Conservation (phyloP, 2,888 invertebrate species). For the Neocrepidodera transversa region DNA sequence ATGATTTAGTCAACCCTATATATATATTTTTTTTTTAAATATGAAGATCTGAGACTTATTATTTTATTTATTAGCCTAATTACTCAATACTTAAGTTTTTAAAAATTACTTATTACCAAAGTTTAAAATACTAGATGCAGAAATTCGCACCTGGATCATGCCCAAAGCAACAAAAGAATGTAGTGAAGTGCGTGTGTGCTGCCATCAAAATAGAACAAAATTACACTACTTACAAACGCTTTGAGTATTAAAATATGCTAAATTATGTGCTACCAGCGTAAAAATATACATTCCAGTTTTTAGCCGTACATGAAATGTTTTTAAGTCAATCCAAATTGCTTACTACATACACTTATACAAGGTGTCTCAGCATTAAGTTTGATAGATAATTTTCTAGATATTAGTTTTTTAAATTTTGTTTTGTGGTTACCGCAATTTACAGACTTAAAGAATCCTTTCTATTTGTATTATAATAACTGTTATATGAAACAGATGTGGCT, state of each 20-base stretch:
- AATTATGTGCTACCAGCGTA: slow-evolving; percentile 16
- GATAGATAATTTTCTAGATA: too few relatives aligned
- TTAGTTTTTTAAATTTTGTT: too few relatives aligned
- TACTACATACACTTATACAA: slow-evolving; percentile 8
- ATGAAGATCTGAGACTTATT: too few relatives aligned
- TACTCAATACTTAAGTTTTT: too few relatives aligned
- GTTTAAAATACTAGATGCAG: neutral
- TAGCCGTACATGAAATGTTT: slow-evolving; percentile 12
- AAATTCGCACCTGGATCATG: slow-evolving; percentile 5
- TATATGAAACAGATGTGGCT: neutral
- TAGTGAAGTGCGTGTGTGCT: slow-evolving; percentile 9
- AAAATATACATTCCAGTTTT: slow-evolving; percentile 10
- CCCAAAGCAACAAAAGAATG: slow-evolving; percentile 1
- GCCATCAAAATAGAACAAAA: slow-evolving; percentile 19
- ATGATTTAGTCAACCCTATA: too few relatives aligned
- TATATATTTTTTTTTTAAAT: too few relatives aligned
- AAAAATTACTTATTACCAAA: too few relatives aligned
- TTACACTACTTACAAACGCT: slow-evolving; percentile 16
- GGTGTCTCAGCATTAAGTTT: too few relatives aligned
- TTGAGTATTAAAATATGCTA: slow-evolving; percentile 16
- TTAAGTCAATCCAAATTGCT: slow-evolving; percentile 10
- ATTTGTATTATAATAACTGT: too few relatives aligned
- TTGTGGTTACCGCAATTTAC: too few relatives aligned
- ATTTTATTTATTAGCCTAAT: too few relatives aligned
- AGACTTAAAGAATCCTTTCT: too few relatives aligned